phyloP scores from a whole-genome alignment of 2,888 invertebrate species.

The Ophion slaviceki region DNA sequence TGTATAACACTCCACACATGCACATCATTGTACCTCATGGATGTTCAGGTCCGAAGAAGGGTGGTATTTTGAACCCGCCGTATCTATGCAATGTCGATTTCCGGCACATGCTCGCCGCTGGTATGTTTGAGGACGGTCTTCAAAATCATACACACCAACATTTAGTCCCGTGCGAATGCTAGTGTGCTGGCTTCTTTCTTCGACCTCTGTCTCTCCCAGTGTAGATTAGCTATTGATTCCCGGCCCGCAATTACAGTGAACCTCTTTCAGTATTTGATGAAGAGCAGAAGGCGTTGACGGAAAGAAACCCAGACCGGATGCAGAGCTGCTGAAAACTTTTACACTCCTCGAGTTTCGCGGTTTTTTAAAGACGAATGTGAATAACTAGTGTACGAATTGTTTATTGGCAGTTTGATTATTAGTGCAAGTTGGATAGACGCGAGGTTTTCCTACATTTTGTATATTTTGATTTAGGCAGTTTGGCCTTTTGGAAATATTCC shows the following conservation, averaged over 20 bases:
- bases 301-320: constrained; percentile 38
- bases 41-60: not conserved
- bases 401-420: too few species aligned
- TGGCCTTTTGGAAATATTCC: too few species aligned
- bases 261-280: constrained; percentile 33
- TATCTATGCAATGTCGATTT: not conserved
- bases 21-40: not conserved
- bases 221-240: constrained; percentile 29
- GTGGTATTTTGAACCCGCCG: not conserved
- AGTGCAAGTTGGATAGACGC: too few species aligned
- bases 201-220: constrained; percentile 40
- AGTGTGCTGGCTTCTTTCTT: constrained; percentile 28
- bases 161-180: too few species aligned
- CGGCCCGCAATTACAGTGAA: constrained; percentile 38
- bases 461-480: too few species aligned
- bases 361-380: too few species aligned
- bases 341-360: too few species aligned
- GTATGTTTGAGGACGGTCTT: too few species aligned
- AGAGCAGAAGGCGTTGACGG: constrained; percentile 27
- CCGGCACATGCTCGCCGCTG: not conserved
- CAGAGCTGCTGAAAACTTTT: too few species aligned
- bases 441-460: too few species aligned
- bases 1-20: not conserved
- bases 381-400: too few species aligned
- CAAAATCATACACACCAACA: too few species aligned